Evolutionary conservation across 2,888 invertebrate genomes (phyloP).

Genomic region (Archips xylosteana): DNA sequence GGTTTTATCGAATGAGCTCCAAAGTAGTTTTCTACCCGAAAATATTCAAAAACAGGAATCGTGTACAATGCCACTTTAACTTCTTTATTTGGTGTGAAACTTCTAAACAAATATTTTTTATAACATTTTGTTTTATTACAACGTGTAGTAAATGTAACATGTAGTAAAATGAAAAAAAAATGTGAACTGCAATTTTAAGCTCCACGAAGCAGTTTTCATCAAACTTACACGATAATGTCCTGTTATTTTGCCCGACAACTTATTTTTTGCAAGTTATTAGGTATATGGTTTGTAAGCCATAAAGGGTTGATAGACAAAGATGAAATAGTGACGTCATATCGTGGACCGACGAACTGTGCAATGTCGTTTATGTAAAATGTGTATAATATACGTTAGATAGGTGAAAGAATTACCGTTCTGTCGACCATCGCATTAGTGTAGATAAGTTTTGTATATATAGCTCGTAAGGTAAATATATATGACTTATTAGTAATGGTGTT

Average conservation of each 20-base stretch:
- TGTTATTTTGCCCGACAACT: not conserved
- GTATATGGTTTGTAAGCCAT: not conserved
- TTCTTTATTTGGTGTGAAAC: too few relatives aligned
- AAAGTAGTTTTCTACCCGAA: too few relatives aligned
- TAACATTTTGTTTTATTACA: too few relatives aligned
- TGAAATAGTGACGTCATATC: constrained; percentile 69
- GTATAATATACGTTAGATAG: constrained; percentile 80
- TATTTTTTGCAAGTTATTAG: not conserved
- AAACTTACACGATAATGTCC: not conserved
- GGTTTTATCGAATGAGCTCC: too few relatives aligned
- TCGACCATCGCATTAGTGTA: constrained; percentile 77
- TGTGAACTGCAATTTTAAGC: not conserved
- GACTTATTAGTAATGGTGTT: constrained; percentile 78
- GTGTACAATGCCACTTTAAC: too few relatives aligned
- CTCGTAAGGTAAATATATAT: constrained; percentile 65
- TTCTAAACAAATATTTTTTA: too few relatives aligned
- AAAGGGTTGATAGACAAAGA: constrained; percentile 62
- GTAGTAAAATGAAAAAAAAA: not conserved
- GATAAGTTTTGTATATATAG: constrained; percentile 80
- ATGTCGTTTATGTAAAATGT: constrained; percentile 79
- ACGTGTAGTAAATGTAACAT: too few relatives aligned
- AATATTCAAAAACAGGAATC: too few relatives aligned
- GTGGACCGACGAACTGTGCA: constrained; percentile 78
- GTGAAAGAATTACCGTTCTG: constrained; percentile 79
- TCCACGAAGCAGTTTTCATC: not conserved